Base-by-base conservation (phyloP, 2,797 vertebrate species). In the Staurois parvus region DNA sequence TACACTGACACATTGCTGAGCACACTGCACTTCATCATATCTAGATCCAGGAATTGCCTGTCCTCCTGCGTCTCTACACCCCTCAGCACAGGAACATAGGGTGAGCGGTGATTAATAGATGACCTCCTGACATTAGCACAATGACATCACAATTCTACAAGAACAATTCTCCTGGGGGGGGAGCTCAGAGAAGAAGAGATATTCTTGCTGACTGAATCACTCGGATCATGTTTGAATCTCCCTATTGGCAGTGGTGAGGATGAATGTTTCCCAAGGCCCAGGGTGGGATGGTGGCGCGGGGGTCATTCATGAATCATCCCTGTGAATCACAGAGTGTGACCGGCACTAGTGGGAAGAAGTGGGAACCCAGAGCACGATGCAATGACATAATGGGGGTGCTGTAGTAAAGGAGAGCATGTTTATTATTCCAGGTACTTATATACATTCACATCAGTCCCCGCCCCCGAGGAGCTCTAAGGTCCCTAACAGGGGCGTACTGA, bases 301-400 rank as follows among this genome's bases (percentile, higher is more conserved):
- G 66, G 67, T 34, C 75, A 29, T 78, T 67, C 11, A 45, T 84
- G 74, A 84, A 72, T 78, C 83, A 84, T 45, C 45, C 4, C 26
- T 10, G 34, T 78, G 74, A 84, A 72, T 84, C 83, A 84, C n/a
- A 4, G 24, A n/a, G 64, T 67, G 40, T n/a, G 52, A 32, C 29
- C 24, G 34, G 29, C 24, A 26, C 34, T 24, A 64, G 29, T 70
- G 40, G 48, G 42, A 70, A 69, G 37, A 15, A 45, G 42, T 45
- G 42, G 15, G 42, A 45, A 2, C 42, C 10, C 37, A 37, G 37
- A 37, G 37, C 6, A 37, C 8, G 37, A 37, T 45, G 42, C 13
- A 45, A 17, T 45, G 42, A 15, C 12, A 15, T 45, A 15, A 37
- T 37, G 8, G 37, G 37, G 37, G 37, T 37, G 6, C 2, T 2